Base-by-base conservation (phyloP, 2,113 vertebrate genomes). In the Penelope pileata region DNA sequence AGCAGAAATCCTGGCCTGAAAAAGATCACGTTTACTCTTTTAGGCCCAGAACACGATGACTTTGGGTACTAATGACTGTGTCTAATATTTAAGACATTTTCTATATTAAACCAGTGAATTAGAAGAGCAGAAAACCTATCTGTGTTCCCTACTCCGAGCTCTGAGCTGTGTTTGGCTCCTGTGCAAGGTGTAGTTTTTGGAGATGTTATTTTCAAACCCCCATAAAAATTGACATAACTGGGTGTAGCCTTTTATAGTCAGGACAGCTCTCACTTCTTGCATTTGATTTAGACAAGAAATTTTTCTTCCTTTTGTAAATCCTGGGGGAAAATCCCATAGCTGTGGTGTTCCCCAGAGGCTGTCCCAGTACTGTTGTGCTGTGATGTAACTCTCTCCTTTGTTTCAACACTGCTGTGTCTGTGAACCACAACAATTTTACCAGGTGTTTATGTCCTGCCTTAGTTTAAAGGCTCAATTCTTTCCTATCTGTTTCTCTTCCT, bases 1-100 rank as follows among this genome's bases (percentile, higher is more conserved):
- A 74, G 21, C 5, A 84, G 21, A 75, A 91, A 70, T 56, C 7
- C 8, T 81, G 14, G 7, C 7, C 54, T 23, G 10, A n/a, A 73
- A 38, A 42, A 74, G 54, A 47, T 24, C 6, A 22, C 2, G 4
- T 16, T 79, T 50, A 4, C 27, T 59, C 51, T 58, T 76, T 56
- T 86, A 42, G 26, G 8, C 9, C 17, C 27, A 23, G 5, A 69
- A 45, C 26, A 53, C 0, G 0, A 9, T 62, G 54, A 56, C 18
- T 7, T 34, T 66, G 24, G 12, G 19, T 53, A 70, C 48, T 69
- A 87, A 50, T n/a, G 9, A 51, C 14, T 30, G 3, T 53, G 13
- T 36, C n/a, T 67, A 72, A 50, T 68, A 51, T 67, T 56, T n/a
- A 82, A 42, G 12, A 27, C 42, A 11, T 48, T 83, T 69, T 62